Evolutionary conservation across 1,140 invertebrate genomes (phyloP).

Genomic region (Listronotus bonariensis): DNA sequence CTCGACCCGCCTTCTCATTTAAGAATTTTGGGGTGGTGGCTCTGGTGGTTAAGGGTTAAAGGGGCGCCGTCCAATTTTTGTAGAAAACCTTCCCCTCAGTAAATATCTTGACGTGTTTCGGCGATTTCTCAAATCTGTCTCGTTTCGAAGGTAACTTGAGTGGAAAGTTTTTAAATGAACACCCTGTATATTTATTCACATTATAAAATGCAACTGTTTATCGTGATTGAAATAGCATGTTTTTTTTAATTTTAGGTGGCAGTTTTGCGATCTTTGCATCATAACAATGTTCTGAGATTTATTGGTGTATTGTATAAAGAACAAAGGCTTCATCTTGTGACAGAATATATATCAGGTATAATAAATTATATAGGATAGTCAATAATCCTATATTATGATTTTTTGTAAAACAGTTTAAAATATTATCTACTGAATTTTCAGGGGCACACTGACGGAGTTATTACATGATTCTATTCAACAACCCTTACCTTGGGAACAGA

Average conservation of each 20-base stretch:
- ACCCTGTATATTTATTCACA: too few species aligned
- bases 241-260: conserved; percentile 67
- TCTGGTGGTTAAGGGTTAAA: too few species aligned
- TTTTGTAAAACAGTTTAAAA: too few species aligned
- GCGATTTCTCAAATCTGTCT: too few species aligned
- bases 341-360: conserved; percentile 81
- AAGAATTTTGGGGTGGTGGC: too few species aligned
- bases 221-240: neutral
- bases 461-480: conserved; percentile 70
- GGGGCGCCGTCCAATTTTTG: too few species aligned
- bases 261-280: conserved; percentile 82
- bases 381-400: too few species aligned
- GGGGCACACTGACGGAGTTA: conserved; percentile 83
- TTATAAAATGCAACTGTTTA: neutral
- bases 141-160: too few species aligned
- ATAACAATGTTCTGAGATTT: conserved; percentile 89
- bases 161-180: too few species aligned
- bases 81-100: too few species aligned
- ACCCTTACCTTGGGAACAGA: conserved; percentile 78
- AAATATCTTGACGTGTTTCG: too few species aligned
- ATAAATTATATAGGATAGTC: neutral
- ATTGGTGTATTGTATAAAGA: conserved; percentile 94
- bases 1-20: too few species aligned
- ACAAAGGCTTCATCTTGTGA: conserved; percentile 87
- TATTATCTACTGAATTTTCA: neutral